phyloP scores from a whole-genome alignment of 1,140 invertebrate species.

The Dryas iulia region DNA sequence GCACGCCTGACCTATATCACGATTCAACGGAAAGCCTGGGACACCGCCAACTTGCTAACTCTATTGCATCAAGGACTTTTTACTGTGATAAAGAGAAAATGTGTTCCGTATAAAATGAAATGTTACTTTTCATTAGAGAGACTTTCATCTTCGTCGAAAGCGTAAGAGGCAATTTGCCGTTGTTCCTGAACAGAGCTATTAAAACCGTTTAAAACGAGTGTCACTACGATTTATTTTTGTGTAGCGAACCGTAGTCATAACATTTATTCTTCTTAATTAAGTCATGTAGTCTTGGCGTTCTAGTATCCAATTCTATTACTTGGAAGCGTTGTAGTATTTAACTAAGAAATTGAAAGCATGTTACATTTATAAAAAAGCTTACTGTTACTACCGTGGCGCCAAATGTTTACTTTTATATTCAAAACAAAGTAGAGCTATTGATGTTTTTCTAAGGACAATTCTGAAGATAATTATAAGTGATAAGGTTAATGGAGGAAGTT shows the following conservation, averaged over 20 bases:
- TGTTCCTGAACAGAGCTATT: constrained; percentile 13
- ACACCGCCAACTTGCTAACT: constrained; percentile 64
- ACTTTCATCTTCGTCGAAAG: constrained; percentile 13
- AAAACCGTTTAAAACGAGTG: constrained; percentile 18
- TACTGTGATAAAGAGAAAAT: constrained; percentile 40
- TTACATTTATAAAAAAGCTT: too few relatives aligned
- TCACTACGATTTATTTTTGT: constrained; percentile 23
- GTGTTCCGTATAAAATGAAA: constrained; percentile 22
- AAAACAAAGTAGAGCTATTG: neutral
- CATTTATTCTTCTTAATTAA: constrained; percentile 28
- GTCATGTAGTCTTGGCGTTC: neutral
- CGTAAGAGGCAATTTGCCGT: constrained; percentile 20
- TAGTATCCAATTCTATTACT: too few relatives aligned
- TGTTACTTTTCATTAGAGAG: constrained; percentile 11
- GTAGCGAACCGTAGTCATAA: neutral
- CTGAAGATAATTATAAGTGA: neutral
- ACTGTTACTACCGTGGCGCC: too few relatives aligned
- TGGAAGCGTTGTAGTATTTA: too few relatives aligned
- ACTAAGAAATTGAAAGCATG: too few relatives aligned
- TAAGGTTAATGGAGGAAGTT: constrained; percentile 12
- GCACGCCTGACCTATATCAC: constrained; percentile 66
- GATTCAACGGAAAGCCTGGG: constrained; percentile 51
- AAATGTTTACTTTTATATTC: too few relatives aligned
- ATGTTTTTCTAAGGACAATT: neutral
- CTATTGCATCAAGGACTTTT: constrained; percentile 40